Evolutionary conservation across 2,113 vertebrate species (phyloP), one percentile per base, ranked within the genome.

Genomic region (Ascaphus truei): DNA sequence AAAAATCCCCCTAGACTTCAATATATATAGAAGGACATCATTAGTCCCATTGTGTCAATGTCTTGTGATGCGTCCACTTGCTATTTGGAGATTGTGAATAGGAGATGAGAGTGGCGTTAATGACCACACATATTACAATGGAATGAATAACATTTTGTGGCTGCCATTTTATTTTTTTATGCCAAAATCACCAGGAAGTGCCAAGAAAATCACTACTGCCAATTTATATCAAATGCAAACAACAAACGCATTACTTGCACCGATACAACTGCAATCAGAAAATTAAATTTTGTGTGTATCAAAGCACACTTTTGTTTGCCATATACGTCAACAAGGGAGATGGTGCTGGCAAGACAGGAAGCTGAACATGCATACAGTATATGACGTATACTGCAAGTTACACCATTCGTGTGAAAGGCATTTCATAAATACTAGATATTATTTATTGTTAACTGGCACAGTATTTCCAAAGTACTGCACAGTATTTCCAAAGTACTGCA

Each of bases 81-180:
- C n/a, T 62, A 39, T 47, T 43, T 66, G 63, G 63, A 27, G 43
- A 66, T 56, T 66, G 63, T 43, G 50, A 66, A 66, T 25, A 53
- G 11, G 7, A 47, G 20, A 7, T 20, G 43, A 20, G 51, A 66
- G 37, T 41, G 51, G 12, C 55, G 51, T 20, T 18, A n/a, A 27
- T 36, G 43, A 27, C 31, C 48, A 36, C 48, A 36, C 34, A 56
- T 56, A 66, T 66, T 45, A 66, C 31, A 29, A 45, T n/a, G 16
- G 5, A 56, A 50, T 13, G 26, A 41, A 58, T 58, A 58, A 36
- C 15, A 51, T 63, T 58, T 10, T 33, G 11, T 36, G 39, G 7
- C 52, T 34, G 41, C n/a, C 31, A 45, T 56, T 45, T 41, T 66
- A 55, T 41, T 51, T 18, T 31, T 43, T 18, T 8, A 4, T 16